Base-by-base conservation (phyloP, 64 coral and sea anemone genomes). In the Porites australiensis region DNA sequence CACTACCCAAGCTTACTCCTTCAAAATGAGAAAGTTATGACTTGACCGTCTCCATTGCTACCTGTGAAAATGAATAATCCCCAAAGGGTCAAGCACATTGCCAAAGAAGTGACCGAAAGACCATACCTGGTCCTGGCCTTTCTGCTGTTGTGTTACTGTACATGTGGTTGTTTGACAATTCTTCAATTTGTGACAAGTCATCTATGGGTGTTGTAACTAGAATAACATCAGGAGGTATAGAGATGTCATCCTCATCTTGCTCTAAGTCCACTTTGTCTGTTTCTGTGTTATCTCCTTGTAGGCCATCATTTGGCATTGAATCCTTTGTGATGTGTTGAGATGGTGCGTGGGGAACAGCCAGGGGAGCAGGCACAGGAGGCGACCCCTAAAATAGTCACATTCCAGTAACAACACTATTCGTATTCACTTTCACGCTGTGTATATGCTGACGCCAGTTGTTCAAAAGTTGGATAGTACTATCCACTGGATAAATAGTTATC, bases 221-320 rank as follows among this genome's bases (percentile, higher is more conserved):
- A 54, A 85, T 92, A 21, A 92, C 80, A 3, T 80, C 90, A 12
- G 90, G 80, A 4, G 90, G 90, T 22, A 86, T 8, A 52, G 90
- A 92, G 9, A 50, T 2, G 59, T 86, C 53, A 18, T 92, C 90
- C 10, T 91, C 89, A 50, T 84, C 89, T 66, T 59, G 37, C 11
- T 66, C 79, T 8, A 43, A 83, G 44, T 66, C 61, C 11, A 16
- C 37, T 18, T 45, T 67, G 8, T 64, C 59, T 66, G 44, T 19
- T 47, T 83, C 60, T 66, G 16, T n/a, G 44, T 64, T 13, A 83
- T 83, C 10, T 4, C 14, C 6, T 8, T 64, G 27, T 9, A 61
- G 19, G 27, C 27, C 27, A 16, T 83, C 79, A n/a, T 19, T 13
- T 8, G 49, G 9, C 15, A 50, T 77, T 53, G 15, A 13, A 13